Base-by-base conservation (phyloP, 2,797 vertebrate species). In the Gymnoscopelus microlampas region DNA sequence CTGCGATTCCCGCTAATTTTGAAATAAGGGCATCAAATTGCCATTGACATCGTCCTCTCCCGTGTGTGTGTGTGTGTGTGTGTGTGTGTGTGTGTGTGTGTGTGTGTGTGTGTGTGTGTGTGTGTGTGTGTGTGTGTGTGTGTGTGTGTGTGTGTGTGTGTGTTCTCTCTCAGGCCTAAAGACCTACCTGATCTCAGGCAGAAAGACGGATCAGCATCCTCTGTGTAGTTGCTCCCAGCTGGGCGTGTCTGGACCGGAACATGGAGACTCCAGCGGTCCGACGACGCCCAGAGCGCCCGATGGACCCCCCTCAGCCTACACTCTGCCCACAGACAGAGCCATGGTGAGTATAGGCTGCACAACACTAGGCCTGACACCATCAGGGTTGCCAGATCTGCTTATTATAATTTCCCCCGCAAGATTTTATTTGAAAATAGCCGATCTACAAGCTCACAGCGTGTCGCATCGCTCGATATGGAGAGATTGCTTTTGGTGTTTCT, bases 161-260 rank as follows among this genome's bases (percentile, higher is more conserved):
- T 60, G 2, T 67, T 2, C 63, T 50, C 65, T 29, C 83, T 2
- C 85, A 98, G 97, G 97, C 78, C 88, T 98, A 86, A 96, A 95
- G 92, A 98, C 97, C 64, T 98, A 95, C 85, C 92, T 98, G 91
- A 97, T 98, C 87, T 96, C 97, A 5, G 92, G 95, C 71, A 94
- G 95, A 87, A 95, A 94, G 89, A 78, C 87, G 63, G 95, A 96
- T 66, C 74, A 76, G 79, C 93, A 89, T 54, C 86, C 94, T 48
- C 89, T 85, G 9, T 97, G 96, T 82, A 94, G 89, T 93, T 97
- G 96, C 74, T 91, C 95, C 1, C 95, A 95, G 76, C 67, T 79
- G 0, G 82, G 92, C 58, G 87, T 91, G 53, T 89, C 93, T 29
- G 91, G 86, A 57, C 78, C 90, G 24, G 95, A 90, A 26, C 76